A percentile compares a stretch with the other conserved stretches of the same genome.
These are phyloP conservation scores for Arctocebus calabarensis DNA, from an alignment of 2,797 vertebrate species.

Conservation along the genomic window DNA sequence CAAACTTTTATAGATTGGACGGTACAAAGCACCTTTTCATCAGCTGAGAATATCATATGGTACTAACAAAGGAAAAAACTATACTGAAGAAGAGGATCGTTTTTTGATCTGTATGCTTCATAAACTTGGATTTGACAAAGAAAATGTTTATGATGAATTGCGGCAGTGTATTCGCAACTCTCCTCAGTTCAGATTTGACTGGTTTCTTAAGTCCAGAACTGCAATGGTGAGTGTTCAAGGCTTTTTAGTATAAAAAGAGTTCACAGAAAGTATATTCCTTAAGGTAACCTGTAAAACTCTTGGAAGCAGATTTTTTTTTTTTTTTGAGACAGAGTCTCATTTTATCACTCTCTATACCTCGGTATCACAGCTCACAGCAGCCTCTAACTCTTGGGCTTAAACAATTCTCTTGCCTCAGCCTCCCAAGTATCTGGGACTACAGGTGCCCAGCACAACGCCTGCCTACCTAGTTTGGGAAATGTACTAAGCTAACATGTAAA, in stretches of 20 bases:
- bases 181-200: slow-evolving; percentile 99
- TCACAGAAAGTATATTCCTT: not conserved
- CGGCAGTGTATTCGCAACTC: slow-evolving; percentile 99
- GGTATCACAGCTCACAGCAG: no score
- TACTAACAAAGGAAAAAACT: slow-evolving; percentile 99
- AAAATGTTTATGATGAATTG: slow-evolving; percentile 98
- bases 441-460: no score
- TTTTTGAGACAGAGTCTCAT: no score
- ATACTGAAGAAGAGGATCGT: slow-evolving; percentile 98
- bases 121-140: slow-evolving; percentile 99
- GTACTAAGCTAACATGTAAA: not conserved
- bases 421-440: no score
- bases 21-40: slow-evolving; percentile 99
- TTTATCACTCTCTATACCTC: no score
- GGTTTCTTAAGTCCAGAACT: slow-evolving; percentile 99
- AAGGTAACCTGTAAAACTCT: not conserved
- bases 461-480: not conserved
- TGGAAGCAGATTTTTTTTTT: not conserved
- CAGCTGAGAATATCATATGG: slow-evolving; percentile 99
- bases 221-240: slow-evolving; percentile 91
- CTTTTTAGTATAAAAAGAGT: not conserved
- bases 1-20: slow-evolving; percentile 93
- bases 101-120: slow-evolving; percentile 99
- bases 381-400: no score
- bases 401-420: no score